A percentile compares a stretch with the other conserved stretches of the same genome.
Conservation (phyloP, 1,140 invertebrate genomes). For the Listronotus bonariensis region DNA sequence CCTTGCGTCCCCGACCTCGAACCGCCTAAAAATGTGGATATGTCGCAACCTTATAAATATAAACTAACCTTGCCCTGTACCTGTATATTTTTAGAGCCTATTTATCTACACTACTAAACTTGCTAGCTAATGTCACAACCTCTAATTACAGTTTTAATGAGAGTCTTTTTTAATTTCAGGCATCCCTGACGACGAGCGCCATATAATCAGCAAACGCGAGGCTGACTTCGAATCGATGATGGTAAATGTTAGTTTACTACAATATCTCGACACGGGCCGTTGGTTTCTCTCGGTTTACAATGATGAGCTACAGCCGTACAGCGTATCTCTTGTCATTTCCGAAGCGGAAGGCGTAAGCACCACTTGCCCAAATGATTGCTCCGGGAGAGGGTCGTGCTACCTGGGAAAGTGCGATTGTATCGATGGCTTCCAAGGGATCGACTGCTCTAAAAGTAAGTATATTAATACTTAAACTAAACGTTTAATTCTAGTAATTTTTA, state of each 20-base stretch:
- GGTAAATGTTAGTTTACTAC: conserved; percentile 81
- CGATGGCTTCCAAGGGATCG: conserved; percentile 89
- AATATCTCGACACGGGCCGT: conserved; percentile 88
- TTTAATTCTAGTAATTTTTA: too few species aligned
- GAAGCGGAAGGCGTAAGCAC: conserved; percentile 86
- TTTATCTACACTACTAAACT: too few species aligned
- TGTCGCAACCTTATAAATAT: too few species aligned
- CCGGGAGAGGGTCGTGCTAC: conserved; percentile 91
- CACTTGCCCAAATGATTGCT: conserved; percentile 92
- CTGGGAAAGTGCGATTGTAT: conserved; percentile 95
- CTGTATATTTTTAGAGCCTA: too few species aligned
- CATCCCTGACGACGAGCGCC: conserved; percentile 57
- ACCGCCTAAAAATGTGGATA: too few species aligned
- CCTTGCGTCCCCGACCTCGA: too few species aligned
- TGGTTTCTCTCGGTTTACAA: conserved; percentile 97
- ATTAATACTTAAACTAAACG: neutral
- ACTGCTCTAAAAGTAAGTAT: conserved; percentile 88
- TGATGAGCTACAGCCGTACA: conserved; percentile 84
- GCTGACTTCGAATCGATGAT: conserved; percentile 68
- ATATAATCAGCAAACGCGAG: conserved; percentile 64
- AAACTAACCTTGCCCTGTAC: too few species aligned
- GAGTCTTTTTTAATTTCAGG: conserved; percentile 23
- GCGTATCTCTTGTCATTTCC: conserved; percentile 77
- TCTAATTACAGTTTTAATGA: neutral
- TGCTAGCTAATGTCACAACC: too few species aligned